A percentile compares a stretch with the other conserved stretches of the same genome.
Evolutionary conservation across 2,797 vertebrate species (phyloP).

Genomic region (Eidolon dupreanum): DNA sequence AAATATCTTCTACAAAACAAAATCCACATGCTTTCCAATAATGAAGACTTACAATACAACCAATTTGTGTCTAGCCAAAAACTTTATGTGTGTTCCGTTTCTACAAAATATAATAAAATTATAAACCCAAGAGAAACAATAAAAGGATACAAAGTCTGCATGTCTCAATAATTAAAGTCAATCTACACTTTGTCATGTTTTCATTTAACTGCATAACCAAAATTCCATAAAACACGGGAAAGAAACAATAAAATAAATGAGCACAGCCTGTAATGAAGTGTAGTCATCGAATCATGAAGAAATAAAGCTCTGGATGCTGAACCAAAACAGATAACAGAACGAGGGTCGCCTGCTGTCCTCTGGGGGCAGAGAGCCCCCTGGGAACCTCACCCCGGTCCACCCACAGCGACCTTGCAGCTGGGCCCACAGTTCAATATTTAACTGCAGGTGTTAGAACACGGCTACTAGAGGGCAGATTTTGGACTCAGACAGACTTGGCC

Average conservation of each 20-base stretch:
- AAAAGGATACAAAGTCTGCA: neutral
- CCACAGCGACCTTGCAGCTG: neutral
- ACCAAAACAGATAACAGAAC: neutral
- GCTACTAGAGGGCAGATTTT: neutral
- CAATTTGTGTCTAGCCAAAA: neutral
- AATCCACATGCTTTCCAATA: neutral
- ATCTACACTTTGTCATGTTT: neutral
- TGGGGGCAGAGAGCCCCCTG: neutral
- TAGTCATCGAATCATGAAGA: neutral
- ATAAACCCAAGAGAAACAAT: neutral
- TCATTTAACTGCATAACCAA: neutral
- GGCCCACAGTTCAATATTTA: neutral
- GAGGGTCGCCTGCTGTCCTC: neutral
- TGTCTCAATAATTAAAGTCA: neutral
- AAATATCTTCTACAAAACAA: neutral
- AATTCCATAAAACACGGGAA: neutral
- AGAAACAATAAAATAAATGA: neutral
- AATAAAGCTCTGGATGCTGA: neutral
- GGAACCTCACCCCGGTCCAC: neutral
- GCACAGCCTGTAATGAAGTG: neutral
- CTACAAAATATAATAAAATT: slow-evolving; percentile 3
- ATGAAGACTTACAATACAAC: slow-evolving; percentile 30
- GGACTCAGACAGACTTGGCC: neutral
- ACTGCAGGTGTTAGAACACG: neutral
- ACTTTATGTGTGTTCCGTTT: neutral